Percentiles rank a stretch among this genome's conserved stretches.
phyloP scores from a whole-genome alignment of 2,888 invertebrate genomes.

The Chaitophorus viminalis region DNA sequence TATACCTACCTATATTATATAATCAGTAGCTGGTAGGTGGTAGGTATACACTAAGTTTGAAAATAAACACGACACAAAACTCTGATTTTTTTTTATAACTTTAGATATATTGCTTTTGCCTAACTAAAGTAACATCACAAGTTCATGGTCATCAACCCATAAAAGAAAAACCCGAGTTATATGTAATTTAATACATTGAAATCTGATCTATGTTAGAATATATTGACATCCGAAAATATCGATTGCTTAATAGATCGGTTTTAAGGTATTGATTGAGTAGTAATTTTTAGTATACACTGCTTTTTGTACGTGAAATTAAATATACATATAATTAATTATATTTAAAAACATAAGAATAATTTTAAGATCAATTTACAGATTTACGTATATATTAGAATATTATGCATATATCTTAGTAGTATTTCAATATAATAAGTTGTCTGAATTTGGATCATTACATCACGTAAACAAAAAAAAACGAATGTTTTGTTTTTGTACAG shows the following conservation, averaged over 20 bases:
- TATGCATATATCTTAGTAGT: background rate
- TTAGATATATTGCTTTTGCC: constrained; percentile 1
- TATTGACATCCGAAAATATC: constrained; percentile 50
- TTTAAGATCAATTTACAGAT: background rate
- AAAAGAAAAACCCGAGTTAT: constrained; percentile 29
- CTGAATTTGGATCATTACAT: background rate
- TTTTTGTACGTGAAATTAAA: background rate
- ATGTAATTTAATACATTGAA: constrained; percentile 50
- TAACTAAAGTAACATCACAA: background rate
- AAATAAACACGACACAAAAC: background rate
- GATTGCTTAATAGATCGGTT: constrained; percentile 26
- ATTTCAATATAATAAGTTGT: background rate
- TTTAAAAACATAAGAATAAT: background rate
- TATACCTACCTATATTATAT: too few species aligned
- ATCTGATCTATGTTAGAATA: constrained; percentile 29
- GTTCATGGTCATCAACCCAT: constrained; percentile 49
- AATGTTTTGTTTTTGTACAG: background rate
- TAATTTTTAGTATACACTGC: background rate
- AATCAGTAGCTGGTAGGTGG: too few species aligned
- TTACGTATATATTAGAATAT: background rate
- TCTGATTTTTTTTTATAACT: background rate
- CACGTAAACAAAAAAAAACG: background rate
- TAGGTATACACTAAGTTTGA: background rate
- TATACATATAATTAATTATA: background rate
- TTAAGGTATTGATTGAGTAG: background rate